Evolutionary conservation across 92 coral and sea anemone genomes (phyloP).

Genomic region (Parazoanthus swiftii): DNA sequence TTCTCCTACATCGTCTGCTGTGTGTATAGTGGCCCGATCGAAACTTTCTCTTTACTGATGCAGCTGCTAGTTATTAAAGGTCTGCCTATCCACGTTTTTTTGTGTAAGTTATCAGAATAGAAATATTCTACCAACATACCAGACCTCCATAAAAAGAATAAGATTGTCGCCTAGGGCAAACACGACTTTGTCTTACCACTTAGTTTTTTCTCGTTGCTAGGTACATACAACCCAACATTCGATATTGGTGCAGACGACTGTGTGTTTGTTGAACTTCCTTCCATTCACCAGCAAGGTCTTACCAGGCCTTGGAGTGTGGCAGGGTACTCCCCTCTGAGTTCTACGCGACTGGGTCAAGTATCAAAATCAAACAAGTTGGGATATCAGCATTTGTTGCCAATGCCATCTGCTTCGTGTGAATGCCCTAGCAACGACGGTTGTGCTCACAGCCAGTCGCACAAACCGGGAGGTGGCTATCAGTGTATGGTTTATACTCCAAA

Average conservation of each 20-base stretch:
- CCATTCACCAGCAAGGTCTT: conserved; percentile 9
- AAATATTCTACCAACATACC: too few relatives aligned
- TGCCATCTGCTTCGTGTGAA: conserved; percentile 15
- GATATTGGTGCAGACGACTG: conserved; percentile 21
- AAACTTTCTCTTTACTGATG: too few relatives aligned
- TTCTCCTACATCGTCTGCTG: too few relatives aligned
- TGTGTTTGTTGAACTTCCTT: conserved; percentile 30
- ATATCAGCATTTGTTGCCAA: conserved; percentile 5
- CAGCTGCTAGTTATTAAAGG: too few relatives aligned
- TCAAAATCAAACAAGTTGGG: conserved; percentile 1
- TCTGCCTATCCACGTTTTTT: too few relatives aligned
- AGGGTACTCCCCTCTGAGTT: conserved; percentile 3
- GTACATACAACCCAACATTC: background rate
- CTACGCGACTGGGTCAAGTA: background rate
- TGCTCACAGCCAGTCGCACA: background rate
- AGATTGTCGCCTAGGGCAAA: background rate
- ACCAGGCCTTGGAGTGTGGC: conserved; percentile 39
- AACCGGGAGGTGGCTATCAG: background rate
- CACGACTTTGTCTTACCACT: background rate
- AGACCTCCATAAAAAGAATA: background rate
- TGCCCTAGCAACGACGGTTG: conserved; percentile 11
- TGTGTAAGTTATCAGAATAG: too few relatives aligned
- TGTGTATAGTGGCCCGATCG: too few relatives aligned
- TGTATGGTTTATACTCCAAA: background rate
- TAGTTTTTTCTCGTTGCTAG: background rate